Conservation (phyloP, 2,797 vertebrate species). For the Vespertilio murinus region DNA sequence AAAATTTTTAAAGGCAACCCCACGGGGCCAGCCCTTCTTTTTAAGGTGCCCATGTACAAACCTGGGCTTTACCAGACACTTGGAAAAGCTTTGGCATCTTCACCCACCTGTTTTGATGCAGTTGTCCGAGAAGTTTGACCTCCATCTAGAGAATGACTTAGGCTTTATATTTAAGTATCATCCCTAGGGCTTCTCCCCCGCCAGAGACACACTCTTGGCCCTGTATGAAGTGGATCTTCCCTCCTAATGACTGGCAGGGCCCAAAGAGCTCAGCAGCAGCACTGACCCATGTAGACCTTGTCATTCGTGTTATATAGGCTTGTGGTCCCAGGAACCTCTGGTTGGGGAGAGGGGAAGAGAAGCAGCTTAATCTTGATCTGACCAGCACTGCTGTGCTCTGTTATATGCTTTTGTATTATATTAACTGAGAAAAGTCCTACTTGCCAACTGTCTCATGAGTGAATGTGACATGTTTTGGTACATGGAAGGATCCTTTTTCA, state of each 20-base stretch:
- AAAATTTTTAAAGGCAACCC: neutral
- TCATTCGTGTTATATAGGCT: neutral
- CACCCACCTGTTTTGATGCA: neutral
- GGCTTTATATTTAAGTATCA: neutral
- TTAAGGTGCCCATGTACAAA: neutral
- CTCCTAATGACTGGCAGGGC: neutral
- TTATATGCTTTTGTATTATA: neutral
- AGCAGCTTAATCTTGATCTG: neutral
- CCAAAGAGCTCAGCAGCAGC: neutral
- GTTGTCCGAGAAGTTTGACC: neutral
- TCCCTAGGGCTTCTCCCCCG: neutral
- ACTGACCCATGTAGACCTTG: neutral
- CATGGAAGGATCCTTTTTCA: neutral
- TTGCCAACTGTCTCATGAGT: neutral
- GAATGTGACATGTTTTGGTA: neutral
- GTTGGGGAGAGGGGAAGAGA: neutral
- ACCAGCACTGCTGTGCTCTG: neutral
- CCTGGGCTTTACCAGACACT: neutral
- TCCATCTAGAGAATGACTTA: neutral
- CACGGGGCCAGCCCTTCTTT: neutral
- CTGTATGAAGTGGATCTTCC: neutral
- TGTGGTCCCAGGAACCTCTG: neutral
- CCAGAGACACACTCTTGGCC: neutral
- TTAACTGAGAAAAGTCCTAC: neutral
- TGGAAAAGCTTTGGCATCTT: neutral